Evolutionary conservation across 2,888 invertebrate genomes (phyloP).

Genomic region (Conistra vaccinii): DNA sequence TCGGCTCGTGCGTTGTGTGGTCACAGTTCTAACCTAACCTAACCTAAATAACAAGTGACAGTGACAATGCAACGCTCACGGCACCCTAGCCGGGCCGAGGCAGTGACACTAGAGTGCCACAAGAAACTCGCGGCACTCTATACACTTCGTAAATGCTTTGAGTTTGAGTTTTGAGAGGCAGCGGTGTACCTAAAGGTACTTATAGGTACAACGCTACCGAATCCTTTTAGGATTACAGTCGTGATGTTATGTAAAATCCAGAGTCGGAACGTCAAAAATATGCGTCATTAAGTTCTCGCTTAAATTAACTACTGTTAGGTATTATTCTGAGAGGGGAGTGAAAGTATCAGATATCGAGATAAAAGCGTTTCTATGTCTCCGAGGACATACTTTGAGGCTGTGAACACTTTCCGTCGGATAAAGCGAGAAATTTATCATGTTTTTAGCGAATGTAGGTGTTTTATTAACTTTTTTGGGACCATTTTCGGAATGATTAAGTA

Average conservation of each 20-base stretch:
- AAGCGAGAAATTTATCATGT: slow-evolving; percentile 27
- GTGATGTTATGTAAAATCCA: not conserved
- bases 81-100: too few species aligned
- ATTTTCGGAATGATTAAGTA: not conserved
- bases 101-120: too few species aligned
- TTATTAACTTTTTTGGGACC: not conserved
- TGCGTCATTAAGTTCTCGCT: not conserved
- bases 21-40: too few species aligned
- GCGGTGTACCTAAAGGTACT: too few species aligned
- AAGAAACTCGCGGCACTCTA: too few species aligned
- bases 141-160: too few species aligned
- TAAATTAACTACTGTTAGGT: slow-evolving; percentile 51
- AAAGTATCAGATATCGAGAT: slow-evolving; percentile 73
- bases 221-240: not conserved
- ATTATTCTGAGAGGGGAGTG: slow-evolving; percentile 41
- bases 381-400: slow-evolving; percentile 51
- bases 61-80: too few species aligned
- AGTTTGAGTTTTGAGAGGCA: too few species aligned
- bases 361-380: slow-evolving; percentile 75
- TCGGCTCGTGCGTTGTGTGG: too few species aligned
- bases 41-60: too few species aligned
- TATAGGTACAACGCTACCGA: too few species aligned
- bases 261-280: not conserved
- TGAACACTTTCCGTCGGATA: slow-evolving; percentile 59
- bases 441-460: not conserved